Percentiles rank a stretch among this genome's conserved stretches.
phyloP scores from a whole-genome alignment of 2,113 vertebrate species.

The Bothrops jararaca region DNA sequence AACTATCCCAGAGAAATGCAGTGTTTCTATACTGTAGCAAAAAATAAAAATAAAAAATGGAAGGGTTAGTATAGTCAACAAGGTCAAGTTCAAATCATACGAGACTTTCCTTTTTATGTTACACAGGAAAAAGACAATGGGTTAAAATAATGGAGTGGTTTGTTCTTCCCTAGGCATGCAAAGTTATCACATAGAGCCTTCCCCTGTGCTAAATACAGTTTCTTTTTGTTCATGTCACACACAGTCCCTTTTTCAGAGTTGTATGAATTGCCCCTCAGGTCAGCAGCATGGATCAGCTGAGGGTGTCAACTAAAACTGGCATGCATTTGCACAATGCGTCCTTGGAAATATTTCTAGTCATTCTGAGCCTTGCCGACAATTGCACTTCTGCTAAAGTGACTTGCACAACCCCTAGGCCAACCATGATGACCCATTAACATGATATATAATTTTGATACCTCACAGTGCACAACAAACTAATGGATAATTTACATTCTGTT shows the following conservation, averaged over 20 bases:
- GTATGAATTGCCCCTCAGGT: neutral
- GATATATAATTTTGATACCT: slow-evolving; percentile 23
- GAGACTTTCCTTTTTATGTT: neutral
- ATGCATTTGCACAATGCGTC: neutral
- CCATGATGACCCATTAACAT: slow-evolving; percentile 19
- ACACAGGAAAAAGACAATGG: neutral
- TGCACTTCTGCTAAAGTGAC: slow-evolving; percentile 40
- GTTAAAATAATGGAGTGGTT: neutral
- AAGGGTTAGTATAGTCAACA: neutral
- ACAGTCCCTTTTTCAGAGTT: neutral
- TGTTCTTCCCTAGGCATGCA: neutral
- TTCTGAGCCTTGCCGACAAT: neutral
- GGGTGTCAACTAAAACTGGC: neutral
- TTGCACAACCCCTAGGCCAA: neutral
- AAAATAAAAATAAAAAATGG: neutral
- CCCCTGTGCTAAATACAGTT: neutral
- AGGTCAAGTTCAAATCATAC: neutral
- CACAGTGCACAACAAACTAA: slow-evolving; percentile 16
- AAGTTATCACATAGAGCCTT: neutral
- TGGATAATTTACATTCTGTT: slow-evolving; percentile 26
- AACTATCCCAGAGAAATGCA: neutral
- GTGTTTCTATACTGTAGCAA: neutral
- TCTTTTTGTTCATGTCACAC: neutral
- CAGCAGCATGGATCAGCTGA: neutral
- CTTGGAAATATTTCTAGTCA: neutral